Percentiles rank a stretch among this genome's conserved stretches.
Evolutionary conservation across 2,113 vertebrate genomes (phyloP).

Genomic region (Nymphicus hollandicus): DNA sequence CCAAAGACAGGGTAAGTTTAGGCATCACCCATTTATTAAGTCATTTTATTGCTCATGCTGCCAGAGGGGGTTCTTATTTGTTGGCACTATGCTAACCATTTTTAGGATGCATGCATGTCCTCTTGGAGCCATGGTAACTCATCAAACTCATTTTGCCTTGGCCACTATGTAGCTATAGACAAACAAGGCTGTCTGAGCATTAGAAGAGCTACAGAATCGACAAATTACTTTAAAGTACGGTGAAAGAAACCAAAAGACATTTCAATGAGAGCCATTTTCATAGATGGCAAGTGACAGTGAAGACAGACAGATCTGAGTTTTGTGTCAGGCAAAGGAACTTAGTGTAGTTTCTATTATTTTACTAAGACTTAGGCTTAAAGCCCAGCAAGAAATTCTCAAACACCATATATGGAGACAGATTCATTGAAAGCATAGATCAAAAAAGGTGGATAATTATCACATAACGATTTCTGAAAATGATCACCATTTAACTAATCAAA

Average conservation of each 20-base stretch:
- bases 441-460: background rate
- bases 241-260: background rate
- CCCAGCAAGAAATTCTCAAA: background rate
- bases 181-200: background rate
- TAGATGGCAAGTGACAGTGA: background rate
- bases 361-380: background rate
- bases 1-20: background rate
- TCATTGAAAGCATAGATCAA: background rate
- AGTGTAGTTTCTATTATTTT: background rate
- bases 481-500: background rate
- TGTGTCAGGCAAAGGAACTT: background rate
- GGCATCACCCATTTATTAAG: background rate
- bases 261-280: background rate
- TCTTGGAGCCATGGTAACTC: background rate
- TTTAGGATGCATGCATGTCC: background rate
- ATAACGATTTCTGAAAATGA: background rate
- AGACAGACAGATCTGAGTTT: background rate
- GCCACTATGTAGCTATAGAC: background rate
- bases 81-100: background rate
- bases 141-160: background rate
- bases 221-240: background rate
- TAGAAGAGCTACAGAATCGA: background rate
- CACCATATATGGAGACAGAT: background rate
- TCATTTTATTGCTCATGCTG: background rate
- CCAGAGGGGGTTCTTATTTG: background rate